These are phyloP conservation scores for Bacillus rossius DNA, from an alignment of 1,140 invertebrate species.

Conservation along the genomic window DNA sequence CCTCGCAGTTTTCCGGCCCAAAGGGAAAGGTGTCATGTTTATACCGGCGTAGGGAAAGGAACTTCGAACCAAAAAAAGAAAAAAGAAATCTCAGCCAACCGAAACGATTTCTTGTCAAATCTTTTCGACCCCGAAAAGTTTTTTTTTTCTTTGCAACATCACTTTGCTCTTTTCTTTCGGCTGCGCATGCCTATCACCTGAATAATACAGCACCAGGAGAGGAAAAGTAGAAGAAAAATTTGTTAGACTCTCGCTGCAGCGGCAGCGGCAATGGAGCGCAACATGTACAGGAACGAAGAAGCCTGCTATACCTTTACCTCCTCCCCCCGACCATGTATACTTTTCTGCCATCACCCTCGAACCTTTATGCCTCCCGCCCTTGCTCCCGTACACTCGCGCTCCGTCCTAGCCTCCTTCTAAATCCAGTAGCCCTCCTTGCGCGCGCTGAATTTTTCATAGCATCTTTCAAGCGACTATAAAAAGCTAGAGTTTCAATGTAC, in stretches of 20 bases:
- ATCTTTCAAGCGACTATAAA: conserved; percentile 14
- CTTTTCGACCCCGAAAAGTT: too few relatives aligned
- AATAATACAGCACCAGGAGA: too few relatives aligned
- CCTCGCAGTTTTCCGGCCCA: too few relatives aligned
- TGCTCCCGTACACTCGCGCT: not conserved
- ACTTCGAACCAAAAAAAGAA: too few relatives aligned
- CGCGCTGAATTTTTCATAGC: conserved; percentile 13
- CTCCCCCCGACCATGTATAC: not conserved
- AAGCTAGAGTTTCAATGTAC: not conserved
- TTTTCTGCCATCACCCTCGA: not conserved
- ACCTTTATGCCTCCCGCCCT: not conserved
- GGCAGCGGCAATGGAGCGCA: not conserved
- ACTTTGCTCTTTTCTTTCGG: not conserved
- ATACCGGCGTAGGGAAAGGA: not conserved
- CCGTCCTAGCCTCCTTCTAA: conserved; percentile 1
- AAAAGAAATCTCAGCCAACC: too few relatives aligned
- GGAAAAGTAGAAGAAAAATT: too few relatives aligned
- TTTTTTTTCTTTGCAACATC: not conserved
- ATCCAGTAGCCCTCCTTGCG: not conserved
- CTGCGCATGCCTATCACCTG: too few relatives aligned
- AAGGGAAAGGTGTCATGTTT: too few relatives aligned
- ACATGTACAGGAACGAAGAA: not conserved
- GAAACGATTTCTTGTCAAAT: too few relatives aligned
- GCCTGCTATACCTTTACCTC: not conserved
- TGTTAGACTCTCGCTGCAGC: not conserved